Conservation (phyloP, 1,140 invertebrate species). For the Aphelenchoides avenae region DNA sequence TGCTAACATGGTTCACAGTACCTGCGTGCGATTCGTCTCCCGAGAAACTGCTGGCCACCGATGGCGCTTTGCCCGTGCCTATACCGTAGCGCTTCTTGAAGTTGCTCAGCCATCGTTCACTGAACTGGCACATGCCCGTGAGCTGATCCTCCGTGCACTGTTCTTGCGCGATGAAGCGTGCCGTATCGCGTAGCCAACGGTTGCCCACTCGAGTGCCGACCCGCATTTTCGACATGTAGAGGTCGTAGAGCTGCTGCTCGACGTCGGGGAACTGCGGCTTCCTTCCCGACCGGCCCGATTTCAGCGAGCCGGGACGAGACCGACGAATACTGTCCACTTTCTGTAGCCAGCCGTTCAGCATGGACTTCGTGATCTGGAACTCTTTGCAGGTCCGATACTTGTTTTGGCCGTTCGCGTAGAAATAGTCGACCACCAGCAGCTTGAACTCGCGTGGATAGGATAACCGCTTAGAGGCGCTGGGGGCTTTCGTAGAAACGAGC, state of each 20-base stretch:
- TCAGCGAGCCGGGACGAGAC: constrained; percentile 44
- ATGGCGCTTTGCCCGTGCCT: constrained; percentile 3
- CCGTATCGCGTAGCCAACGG: constrained; percentile 44
- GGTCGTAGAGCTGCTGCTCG: constrained; percentile 40
- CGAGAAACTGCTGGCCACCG: constrained; percentile 1
- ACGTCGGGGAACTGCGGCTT: constrained; percentile 47
- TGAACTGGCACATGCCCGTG: constrained; percentile 40
- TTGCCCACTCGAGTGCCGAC: constrained; percentile 31
- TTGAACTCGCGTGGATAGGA: constrained; percentile 50
- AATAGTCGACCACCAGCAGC: constrained; percentile 45
- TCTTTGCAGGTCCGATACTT: constrained; percentile 48
- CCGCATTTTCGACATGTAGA: constrained; percentile 28
- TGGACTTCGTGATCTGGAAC: constrained; percentile 41
- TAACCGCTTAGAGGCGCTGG: constrained; percentile 25
- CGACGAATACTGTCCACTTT: constrained; percentile 43
- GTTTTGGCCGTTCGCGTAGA: constrained; percentile 42
- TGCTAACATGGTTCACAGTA: too few relatives aligned
- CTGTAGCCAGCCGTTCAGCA: constrained; percentile 45
- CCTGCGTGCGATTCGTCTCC: constrained; percentile 4
- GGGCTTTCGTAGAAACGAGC: too few relatives aligned
- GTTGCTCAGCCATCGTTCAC: constrained; percentile 45
- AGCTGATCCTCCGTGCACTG: constrained; percentile 24
- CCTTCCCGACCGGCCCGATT: constrained; percentile 38
- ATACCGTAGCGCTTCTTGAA: constrained; percentile 47
- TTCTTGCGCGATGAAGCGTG: constrained; percentile 27